These are phyloP conservation scores for Panulirus ornatus DNA, from an alignment of 1,140 invertebrate species.

Conservation along the genomic window DNA sequence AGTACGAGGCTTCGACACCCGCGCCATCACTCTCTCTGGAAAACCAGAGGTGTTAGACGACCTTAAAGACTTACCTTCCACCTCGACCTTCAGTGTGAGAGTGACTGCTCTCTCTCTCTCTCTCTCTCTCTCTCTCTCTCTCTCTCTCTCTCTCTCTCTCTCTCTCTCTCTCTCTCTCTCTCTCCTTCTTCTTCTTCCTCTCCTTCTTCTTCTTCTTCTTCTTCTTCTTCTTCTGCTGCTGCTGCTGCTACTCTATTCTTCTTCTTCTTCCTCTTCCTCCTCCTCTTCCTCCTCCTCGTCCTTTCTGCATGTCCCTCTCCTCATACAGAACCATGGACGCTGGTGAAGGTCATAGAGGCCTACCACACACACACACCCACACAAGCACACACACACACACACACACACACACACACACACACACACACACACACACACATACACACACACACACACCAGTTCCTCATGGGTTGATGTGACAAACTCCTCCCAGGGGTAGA, in stretches of 20 bases:
- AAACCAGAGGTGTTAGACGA: neutral
- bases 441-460: too few species aligned
- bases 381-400: too few species aligned
- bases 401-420: too few species aligned
- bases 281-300: neutral
- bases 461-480: too few species aligned
- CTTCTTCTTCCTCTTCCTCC: neutral
- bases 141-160: slow-evolving; percentile 41
- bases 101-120: neutral
- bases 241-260: neutral
- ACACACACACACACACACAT: too few species aligned
- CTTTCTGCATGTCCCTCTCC: neutral
- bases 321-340: neutral
- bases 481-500: too few species aligned
- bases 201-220: neutral
- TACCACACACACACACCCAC: too few species aligned
- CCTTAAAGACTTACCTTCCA: too few species aligned
- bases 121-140: slow-evolving; percentile 43
- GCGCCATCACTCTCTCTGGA: too few species aligned
- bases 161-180: slow-evolving; percentile 4
- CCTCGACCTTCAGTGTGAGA: neutral
- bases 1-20: neutral
- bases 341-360: neutral
- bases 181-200: neutral
- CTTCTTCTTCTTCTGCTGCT: neutral